These are phyloP conservation scores for Brachyalestes nurse DNA, from an alignment of 2,797 vertebrate genomes.

Conservation along the genomic window DNA sequence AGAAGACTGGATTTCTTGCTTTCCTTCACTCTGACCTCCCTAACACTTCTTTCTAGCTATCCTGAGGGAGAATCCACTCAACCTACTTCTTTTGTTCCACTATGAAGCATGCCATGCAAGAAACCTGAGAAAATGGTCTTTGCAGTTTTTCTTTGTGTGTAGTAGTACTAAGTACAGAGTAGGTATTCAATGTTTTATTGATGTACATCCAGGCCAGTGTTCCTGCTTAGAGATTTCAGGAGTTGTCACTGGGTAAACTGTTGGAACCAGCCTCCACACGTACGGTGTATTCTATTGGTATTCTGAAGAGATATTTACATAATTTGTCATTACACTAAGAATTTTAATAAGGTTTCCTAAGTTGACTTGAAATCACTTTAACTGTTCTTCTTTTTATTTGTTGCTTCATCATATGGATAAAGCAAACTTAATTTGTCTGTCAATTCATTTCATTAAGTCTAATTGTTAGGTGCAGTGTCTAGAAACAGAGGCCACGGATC, in stretches of 20 bases:
- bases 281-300: not conserved
- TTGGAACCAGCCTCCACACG: not conserved
- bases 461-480: too few relatives aligned
- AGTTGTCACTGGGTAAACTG: not conserved
- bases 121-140: slow-evolving; percentile 32
- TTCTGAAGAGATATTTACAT: not conserved
- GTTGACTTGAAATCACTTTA: not conserved
- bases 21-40: slow-evolving; percentile 30
- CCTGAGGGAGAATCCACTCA: slow-evolving; percentile 39
- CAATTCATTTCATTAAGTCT: too few relatives aligned
- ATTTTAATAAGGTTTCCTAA: not conserved
- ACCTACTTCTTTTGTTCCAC: slow-evolving; percentile 42
- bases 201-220: not conserved
- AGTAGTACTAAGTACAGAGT: not conserved
- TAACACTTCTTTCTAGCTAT: slow-evolving; percentile 18
- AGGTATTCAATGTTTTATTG: not conserved
- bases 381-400: not conserved
- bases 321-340: not conserved
- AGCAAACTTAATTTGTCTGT: too few relatives aligned
- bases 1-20: slow-evolving; percentile 27
- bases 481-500: not conserved
- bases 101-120: slow-evolving; percentile 26
- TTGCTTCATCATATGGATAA: too few relatives aligned
- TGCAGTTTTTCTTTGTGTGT: not conserved
- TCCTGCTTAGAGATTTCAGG: slow-evolving; percentile 3